phyloP scores from a whole-genome alignment of 2,113 vertebrate genomes.

The Rattus rattus region DNA sequence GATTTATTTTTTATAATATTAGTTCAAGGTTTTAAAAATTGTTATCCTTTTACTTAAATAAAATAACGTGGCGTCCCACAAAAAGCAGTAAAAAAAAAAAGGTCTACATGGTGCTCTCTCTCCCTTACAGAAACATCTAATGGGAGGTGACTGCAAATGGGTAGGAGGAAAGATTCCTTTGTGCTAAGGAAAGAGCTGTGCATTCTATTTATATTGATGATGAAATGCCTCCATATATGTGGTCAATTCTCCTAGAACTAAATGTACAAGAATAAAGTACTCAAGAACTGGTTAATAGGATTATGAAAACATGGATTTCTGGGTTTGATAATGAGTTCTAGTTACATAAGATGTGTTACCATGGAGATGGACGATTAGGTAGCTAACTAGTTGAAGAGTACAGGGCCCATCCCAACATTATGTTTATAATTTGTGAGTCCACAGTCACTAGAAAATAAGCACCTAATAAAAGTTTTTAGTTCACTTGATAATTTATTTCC shows the following conservation, averaged over 20 bases:
- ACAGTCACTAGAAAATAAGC: not conserved
- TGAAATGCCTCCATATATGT: not conserved
- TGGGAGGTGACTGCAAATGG: not conserved
- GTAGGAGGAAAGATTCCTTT: not conserved
- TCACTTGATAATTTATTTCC: not conserved
- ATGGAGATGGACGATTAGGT: not conserved
- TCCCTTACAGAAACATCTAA: not conserved
- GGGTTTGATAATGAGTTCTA: slow-evolving; percentile 7
- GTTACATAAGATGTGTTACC: not conserved
- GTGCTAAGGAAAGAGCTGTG: not conserved
- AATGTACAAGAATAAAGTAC: not conserved
- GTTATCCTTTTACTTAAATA: not conserved
- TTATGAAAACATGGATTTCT: not conserved
- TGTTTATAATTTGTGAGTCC: not conserved
- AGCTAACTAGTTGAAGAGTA: not conserved
- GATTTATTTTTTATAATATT: not conserved
- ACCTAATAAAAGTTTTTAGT: not conserved
- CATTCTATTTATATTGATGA: not conserved
- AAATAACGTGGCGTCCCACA: not conserved
- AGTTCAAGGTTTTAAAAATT: not conserved
- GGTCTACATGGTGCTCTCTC: no score
- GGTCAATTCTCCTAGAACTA: not conserved
- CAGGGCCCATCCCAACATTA: not conserved
- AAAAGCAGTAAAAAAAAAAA: not conserved
- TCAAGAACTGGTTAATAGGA: not conserved